phyloP scores from a whole-genome alignment of 2,113 vertebrate species.

The Cyrtonyx montezumae region DNA sequence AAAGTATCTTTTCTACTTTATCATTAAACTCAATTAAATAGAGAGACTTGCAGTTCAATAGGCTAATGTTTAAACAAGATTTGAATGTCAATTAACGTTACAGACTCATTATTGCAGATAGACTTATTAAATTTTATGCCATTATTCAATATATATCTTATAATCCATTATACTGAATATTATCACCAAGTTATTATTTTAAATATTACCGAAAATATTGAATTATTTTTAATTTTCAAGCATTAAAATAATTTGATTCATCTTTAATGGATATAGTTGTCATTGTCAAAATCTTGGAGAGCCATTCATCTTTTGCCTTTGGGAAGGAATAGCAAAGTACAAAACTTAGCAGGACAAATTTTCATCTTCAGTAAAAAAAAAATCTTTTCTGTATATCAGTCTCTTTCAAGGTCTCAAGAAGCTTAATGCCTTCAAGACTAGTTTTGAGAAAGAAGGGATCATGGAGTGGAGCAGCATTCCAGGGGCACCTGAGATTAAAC shows the following conservation, averaged over 20 bases:
- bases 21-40: conserved; percentile 14
- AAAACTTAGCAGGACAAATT: not conserved
- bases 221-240: not conserved
- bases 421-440: not conserved
- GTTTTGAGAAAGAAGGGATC: not conserved
- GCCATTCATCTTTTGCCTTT: not conserved
- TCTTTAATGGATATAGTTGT: not conserved
- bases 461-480: not conserved
- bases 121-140: not conserved
- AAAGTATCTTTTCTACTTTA: conserved; percentile 20
- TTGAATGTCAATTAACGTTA: conserved; percentile 50
- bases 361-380: not conserved
- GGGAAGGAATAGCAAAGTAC: not conserved
- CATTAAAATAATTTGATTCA: not conserved
- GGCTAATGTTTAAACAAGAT: conserved; percentile 41
- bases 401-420: not conserved
- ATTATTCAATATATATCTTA: not conserved
- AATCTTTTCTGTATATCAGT: not conserved
- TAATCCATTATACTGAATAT: not conserved
- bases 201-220: not conserved
- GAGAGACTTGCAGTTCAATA: conserved; percentile 36
- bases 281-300: not conserved
- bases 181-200: not conserved
- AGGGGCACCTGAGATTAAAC: not conserved
- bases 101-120: not conserved